Evolutionary conservation across 2,797 vertebrate genomes (phyloP), one percentile per base, ranked within the genome.

Genomic region (Florisuga fusca): DNA sequence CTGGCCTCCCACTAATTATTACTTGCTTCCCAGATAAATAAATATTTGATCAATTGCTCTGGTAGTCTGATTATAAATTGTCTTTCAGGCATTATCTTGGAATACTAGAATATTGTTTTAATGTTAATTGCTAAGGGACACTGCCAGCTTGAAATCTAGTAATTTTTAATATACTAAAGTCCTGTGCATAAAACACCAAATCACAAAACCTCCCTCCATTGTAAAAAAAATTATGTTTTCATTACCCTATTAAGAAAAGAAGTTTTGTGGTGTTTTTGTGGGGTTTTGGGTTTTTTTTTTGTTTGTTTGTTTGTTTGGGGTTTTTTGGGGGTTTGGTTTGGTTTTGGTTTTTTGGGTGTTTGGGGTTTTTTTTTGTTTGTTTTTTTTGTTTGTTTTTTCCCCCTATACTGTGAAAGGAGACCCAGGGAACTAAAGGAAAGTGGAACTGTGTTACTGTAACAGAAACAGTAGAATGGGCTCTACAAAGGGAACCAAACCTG

Each of bases 1-100:
- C 21, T 84, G 87, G 62, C 67, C 74, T 88, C 86, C 61, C 72
- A 54, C 77, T 96, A 96, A 96, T 95, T 94, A 95, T 78, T 83
- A 57, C 67, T 77, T 80, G 33, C 77, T 96, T 96, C 77, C 20
- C 50, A 85, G 81, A 83, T 83, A 94, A 93, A 95, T 89, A 84
- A 94, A 94, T 89, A 93, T 94, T 95, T 82, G 84, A 93, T 95
- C 82, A 82, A 91, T 94, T 74, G 85, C 41, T 84, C 69, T 82
- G 45, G 29, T 86, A 51, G 23, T 54, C 74, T 84, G 55, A 73
- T 88, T 88, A 94, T 87, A 94, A 93, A 86, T 31, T 63, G 55
- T 86, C 27, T 91, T 88, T 90, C 36, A 79, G 71, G 45, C 45
- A 38, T 86, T 93, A 93, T 55, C 59, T 93, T 8, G 5, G 59